These are phyloP conservation scores for Paraescarpia echinospica DNA, from an alignment of 1,140 invertebrate genomes.

Conservation along the genomic window DNA sequence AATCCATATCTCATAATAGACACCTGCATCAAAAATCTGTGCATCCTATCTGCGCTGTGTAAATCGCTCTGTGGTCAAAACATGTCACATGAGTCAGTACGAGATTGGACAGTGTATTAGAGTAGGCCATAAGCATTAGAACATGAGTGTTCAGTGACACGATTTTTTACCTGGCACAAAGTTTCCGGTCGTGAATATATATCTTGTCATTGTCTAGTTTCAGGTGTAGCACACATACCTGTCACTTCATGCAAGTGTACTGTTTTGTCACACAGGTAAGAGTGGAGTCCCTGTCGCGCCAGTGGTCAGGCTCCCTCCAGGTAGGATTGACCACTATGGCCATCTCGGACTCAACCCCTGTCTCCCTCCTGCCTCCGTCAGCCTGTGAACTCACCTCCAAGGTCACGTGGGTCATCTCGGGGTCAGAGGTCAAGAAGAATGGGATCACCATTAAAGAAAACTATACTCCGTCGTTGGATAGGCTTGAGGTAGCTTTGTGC, in stretches of 20 bases:
- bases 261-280: conserved; percentile 57
- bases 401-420: conserved; percentile 60
- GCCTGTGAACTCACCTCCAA: conserved; percentile 45
- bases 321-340: conserved; percentile 77
- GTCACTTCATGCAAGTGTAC: neutral
- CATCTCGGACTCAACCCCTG: conserved; percentile 64
- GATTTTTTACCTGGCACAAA: no score
- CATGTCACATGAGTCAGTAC: no score
- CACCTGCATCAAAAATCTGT: no score
- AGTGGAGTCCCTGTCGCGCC: conserved; percentile 65
- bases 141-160: no score
- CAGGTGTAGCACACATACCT: neutral
- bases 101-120: no score
- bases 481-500: conserved; percentile 44
- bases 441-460: conserved; percentile 56
- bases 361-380: conserved; percentile 65
- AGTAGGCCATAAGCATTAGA: no score
- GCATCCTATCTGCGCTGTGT: no score
- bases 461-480: conserved; percentile 54
- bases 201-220: no score
- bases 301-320: conserved; percentile 74
- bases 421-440: conserved; percentile 60
- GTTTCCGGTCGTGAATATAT: no score
- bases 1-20: no score
- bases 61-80: no score